These are phyloP conservation scores for Aeoliscus strigatus DNA, from an alignment of 2,797 vertebrate species.

Conservation along the genomic window DNA sequence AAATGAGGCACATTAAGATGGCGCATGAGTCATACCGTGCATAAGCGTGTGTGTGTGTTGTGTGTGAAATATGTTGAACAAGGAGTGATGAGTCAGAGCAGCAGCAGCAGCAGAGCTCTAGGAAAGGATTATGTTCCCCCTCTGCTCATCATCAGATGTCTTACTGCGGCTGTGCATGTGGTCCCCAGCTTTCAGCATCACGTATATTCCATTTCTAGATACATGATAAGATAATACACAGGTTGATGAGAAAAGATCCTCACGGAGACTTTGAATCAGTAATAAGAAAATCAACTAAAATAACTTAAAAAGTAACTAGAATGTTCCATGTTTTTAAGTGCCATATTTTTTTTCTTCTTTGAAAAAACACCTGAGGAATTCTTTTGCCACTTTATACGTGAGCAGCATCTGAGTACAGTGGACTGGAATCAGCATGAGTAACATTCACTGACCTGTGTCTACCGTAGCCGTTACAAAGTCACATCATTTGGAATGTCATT, in stretches of 20 bases:
- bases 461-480: no score
- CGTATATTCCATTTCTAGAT: conserved; percentile 4
- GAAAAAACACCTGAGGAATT: no score
- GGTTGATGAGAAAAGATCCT: conserved; percentile 1
- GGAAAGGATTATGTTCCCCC: conserved; percentile 62
- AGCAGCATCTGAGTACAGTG: no score
- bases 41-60: conserved; percentile 33
- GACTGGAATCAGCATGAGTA: no score
- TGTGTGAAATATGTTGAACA: conserved; percentile 73
- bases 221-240: neutral
- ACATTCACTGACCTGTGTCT: no score
- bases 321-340: no score
- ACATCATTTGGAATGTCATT: no score
- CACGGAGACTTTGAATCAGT: neutral
- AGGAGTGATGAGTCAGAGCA: conserved; percentile 67
- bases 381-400: no score
- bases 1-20: conserved; percentile 61
- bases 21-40: conserved; percentile 58
- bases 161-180: conserved; percentile 7
- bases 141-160: conserved; percentile 43
- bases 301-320: no score
- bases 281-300: no score
- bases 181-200: conserved; percentile 15
- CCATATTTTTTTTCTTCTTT: no score
- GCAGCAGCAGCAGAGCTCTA: conserved; percentile 60